Evolutionary conservation across 1,140 invertebrate genomes (phyloP), one percentile per base, ranked within the genome.

Genomic region (Lordiphosa clarofinis): DNA sequence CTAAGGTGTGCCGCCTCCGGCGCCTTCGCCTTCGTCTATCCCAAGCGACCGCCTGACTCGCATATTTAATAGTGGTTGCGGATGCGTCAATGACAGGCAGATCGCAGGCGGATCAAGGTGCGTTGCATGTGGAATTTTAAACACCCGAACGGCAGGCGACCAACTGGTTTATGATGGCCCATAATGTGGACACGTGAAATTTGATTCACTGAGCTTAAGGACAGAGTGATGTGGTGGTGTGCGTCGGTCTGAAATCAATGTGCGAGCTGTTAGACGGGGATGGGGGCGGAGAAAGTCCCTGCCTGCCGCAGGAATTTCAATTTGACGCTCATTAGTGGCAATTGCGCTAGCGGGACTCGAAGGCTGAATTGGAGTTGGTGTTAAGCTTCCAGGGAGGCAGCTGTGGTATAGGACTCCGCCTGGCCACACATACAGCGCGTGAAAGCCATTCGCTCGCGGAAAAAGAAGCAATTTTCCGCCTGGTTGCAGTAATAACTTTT

Each of bases 241-340:
- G 53, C 48, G 37, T 15, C 21, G 15, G 36, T 56, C 37, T 50
- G 50, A 40, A 65, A 55, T 69, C 61, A 40, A 65, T 64, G 60
- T 64, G 57, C 11, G 11, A 33, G 10, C 24, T 46, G 11, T 46
- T 13, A 15, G 21, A 24, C n/a, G 12, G n/a, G 24, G 43, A 28
- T 33, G 43, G 1, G 35, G 10, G 8, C 10, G 10, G 6, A 28
- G 24, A 28, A 7, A 31, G 39, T 12, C 19, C 42, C 44, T 24
- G n/a, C 50, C 55, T 28, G 50, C 49, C n/a, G 65, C 65, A 65
- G 60, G 55, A 65, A 61, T 73, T 70, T 73, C 70, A 70, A 73
- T 73, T 73, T 73, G 60, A 70, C 56, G 70, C 66, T 70, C 70
- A 73, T 73, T 73, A 73, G 66, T 61, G 56, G 53, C 66, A 73